Percentiles rank a stretch among this genome's conserved stretches.
phyloP scores from a whole-genome alignment of 1,140 invertebrate genomes.

The Mercenaria mercenaria region DNA sequence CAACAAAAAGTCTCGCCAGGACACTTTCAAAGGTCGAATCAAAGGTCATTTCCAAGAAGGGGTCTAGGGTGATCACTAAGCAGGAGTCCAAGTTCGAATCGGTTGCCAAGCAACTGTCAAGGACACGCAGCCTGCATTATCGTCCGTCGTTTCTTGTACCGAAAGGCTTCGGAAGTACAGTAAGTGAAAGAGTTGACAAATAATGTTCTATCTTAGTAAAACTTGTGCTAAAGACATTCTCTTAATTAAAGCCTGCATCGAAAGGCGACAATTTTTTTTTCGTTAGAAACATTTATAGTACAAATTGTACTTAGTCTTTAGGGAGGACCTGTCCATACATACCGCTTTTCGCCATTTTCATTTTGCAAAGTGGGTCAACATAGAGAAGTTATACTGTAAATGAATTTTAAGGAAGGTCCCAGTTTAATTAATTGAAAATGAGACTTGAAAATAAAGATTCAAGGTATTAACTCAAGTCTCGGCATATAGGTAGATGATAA shows the following conservation, averaged over 20 bases:
- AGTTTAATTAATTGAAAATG: too few relatives aligned
- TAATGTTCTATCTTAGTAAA: neutral
- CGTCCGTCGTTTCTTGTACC: neutral
- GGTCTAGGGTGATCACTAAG: neutral
- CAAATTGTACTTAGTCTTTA: neutral
- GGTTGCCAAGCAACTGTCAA: constrained; percentile 28
- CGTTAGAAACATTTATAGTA: neutral
- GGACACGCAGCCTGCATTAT: neutral
- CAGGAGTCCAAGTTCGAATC: constrained; percentile 24
- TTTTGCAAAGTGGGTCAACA: too few relatives aligned
- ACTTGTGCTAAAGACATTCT: neutral
- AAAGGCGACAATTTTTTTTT: neutral
- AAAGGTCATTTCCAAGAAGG: neutral
- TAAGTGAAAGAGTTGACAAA: neutral
- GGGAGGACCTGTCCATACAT: neutral
- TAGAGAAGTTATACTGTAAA: too few relatives aligned
- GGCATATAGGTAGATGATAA: too few relatives aligned
- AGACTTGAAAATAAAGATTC: too few relatives aligned
- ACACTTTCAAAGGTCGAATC: neutral
- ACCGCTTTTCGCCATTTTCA: neutral
- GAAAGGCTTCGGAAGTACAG: neutral
- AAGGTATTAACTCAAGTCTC: too few relatives aligned
- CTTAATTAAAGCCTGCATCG: too few relatives aligned
- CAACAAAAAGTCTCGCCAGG: constrained; percentile 12
- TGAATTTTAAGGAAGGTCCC: too few relatives aligned